phyloP scores from a whole-genome alignment of 2,113 vertebrate genomes.

The Bucco capensis region DNA sequence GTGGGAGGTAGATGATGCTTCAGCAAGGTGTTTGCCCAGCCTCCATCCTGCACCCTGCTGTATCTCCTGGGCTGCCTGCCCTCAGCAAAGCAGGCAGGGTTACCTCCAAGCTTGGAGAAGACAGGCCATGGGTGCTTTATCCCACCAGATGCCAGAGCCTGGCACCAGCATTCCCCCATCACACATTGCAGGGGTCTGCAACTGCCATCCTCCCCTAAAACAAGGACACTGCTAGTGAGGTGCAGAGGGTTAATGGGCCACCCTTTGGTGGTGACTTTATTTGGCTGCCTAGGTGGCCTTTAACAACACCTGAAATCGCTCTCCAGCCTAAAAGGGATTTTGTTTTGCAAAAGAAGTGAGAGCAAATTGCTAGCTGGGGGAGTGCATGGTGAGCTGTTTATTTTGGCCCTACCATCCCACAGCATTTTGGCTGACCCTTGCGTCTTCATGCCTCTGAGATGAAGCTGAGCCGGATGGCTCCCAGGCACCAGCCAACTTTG shows the following conservation, averaged over 20 bases:
- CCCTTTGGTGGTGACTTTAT: neutral
- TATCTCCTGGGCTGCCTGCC: neutral
- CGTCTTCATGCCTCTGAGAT: neutral
- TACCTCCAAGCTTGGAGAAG: neutral
- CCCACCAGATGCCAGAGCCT: neutral
- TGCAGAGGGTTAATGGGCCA: neutral
- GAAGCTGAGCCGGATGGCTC: neutral
- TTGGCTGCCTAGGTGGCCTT: neutral
- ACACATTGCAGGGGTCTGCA: rapidly evolving
- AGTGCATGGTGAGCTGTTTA: slow-evolving; percentile 38
- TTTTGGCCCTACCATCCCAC: neutral
- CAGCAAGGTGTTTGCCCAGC: neutral
- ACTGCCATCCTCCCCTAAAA: rapidly evolving
- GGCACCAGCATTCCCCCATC: neutral
- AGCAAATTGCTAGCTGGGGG: slow-evolving; percentile 18
- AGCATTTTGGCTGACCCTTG: slow-evolving; percentile 35
- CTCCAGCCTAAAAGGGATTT: neutral
- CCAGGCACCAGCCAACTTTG: neutral
- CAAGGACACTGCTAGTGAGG: neutral
- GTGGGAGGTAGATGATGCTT: rapidly evolving
- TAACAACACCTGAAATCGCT: neutral
- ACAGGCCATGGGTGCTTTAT: neutral
- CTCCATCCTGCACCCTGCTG: neutral
- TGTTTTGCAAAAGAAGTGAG: slow-evolving; percentile 4
- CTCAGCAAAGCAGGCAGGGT: neutral